phyloP scores from a whole-genome alignment of 2,113 vertebrate species.

The Aviceda subcristata region DNA sequence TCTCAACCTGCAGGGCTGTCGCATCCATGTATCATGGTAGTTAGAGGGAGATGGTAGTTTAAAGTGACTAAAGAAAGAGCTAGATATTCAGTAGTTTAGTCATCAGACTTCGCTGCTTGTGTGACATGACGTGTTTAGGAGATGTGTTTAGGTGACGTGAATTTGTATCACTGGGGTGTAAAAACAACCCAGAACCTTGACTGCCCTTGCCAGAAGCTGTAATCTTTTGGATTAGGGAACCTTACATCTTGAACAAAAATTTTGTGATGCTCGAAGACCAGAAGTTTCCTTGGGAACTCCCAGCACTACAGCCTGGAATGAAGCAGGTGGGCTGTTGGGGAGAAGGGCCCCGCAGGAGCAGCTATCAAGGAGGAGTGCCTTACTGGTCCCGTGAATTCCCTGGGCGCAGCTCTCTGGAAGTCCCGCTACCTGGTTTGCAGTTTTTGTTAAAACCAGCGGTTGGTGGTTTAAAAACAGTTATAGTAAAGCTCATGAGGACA shows the following conservation, averaged over 20 bases:
- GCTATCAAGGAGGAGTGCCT: neutral
- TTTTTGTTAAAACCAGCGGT: neutral
- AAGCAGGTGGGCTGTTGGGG: neutral
- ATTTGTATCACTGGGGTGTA: neutral
- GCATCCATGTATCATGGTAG: accelerated
- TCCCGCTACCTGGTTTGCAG: neutral
- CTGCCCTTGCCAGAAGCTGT: neutral
- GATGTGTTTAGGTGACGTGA: neutral
- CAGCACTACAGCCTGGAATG: neutral
- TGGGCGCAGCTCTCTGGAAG: neutral
- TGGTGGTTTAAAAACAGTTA: neutral
- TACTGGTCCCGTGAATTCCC: neutral
- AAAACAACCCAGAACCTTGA: neutral
- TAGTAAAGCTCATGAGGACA: neutral
- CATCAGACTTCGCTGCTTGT: neutral
- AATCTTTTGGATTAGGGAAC: neutral
- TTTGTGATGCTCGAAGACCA: neutral
- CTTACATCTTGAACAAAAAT: neutral
- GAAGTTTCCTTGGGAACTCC: neutral
- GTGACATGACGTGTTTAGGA: neutral
- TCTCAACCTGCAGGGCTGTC: neutral
- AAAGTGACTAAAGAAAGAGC: neutral
- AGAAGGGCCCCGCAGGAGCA: neutral
- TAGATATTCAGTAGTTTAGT: neutral
- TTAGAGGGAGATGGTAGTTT: neutral